Percentiles rank a stretch among this genome's conserved stretches.
Conservation (phyloP, 2,888 invertebrate genomes). For the Hanleya hanleyi region DNA sequence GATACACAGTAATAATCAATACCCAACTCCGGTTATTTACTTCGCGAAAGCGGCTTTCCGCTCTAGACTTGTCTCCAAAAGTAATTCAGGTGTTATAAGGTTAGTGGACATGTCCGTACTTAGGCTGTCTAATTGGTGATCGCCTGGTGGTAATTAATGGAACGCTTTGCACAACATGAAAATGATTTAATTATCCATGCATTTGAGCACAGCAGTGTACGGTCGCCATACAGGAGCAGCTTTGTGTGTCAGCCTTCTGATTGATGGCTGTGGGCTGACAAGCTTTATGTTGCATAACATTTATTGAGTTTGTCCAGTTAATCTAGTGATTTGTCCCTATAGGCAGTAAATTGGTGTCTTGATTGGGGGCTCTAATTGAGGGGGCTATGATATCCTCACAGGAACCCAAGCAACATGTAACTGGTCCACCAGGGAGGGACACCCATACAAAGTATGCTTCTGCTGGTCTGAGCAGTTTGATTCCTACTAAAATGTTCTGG, state of each 20-base stretch:
- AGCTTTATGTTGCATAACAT: conserved; percentile 4
- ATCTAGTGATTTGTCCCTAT: conserved; percentile 6
- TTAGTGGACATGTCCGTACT: conserved; percentile 5
- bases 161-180: conserved; percentile 8
- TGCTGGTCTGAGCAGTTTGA: too few relatives aligned
- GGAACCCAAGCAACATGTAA: too few relatives aligned
- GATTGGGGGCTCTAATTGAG: too few relatives aligned
- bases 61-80: background rate
- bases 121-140: conserved; percentile 1
- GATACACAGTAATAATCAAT: background rate
- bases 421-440: too few relatives aligned
- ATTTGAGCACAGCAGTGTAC: background rate
- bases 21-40: background rate
- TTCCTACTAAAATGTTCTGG: too few relatives aligned
- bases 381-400: too few relatives aligned
- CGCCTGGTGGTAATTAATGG: background rate
- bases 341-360: too few relatives aligned
- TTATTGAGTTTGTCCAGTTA: conserved; percentile 8
- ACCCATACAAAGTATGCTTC: too few relatives aligned
- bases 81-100: conserved; percentile 5
- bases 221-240: background rate
- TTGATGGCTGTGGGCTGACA: background rate
- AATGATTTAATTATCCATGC: conserved; percentile 1
- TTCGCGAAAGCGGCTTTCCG: background rate
- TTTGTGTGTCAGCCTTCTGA: background rate